These are phyloP conservation scores for Hyperopisus bebe DNA, from an alignment of 2,113 vertebrate genomes.

Conservation along the genomic window DNA sequence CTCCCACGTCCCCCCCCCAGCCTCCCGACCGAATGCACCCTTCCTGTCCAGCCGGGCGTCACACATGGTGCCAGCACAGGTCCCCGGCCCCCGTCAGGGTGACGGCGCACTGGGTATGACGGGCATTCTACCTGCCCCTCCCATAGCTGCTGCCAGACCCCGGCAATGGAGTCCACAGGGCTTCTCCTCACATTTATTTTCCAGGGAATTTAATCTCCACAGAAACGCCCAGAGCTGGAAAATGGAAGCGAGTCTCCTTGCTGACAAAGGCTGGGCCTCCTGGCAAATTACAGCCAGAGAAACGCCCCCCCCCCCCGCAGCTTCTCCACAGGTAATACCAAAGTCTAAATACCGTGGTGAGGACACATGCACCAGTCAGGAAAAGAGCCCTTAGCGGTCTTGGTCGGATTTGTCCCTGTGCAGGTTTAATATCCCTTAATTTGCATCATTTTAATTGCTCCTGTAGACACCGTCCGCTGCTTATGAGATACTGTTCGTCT, in stretches of 20 bases:
- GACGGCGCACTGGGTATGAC: conserved; percentile 13
- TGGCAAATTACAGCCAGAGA: conserved; percentile 16
- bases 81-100: neutral
- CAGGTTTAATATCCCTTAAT: neutral
- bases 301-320: neutral
- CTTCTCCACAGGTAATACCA: conserved; percentile 11
- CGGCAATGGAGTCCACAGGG: conserved; percentile 21
- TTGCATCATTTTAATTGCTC: neutral
- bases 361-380: neutral
- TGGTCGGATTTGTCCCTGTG: neutral
- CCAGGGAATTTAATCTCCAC: conserved; percentile 23
- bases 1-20: neutral
- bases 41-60: neutral
- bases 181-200: conserved; percentile 21
- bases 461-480: neutral
- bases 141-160: conserved; percentile 16
- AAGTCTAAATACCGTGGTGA: neutral
- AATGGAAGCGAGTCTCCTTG: conserved; percentile 17
- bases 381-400: neutral
- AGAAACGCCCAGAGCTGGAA: conserved; percentile 16
- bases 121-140: conserved; percentile 26
- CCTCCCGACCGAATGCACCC: neutral
- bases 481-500: neutral
- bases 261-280: conserved; percentile 13
- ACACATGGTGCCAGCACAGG: neutral